Percentiles rank a stretch among this genome's conserved stretches.
Evolutionary conservation across 2,888 invertebrate species (phyloP).

Genomic region (Flexamia atlantica): DNA sequence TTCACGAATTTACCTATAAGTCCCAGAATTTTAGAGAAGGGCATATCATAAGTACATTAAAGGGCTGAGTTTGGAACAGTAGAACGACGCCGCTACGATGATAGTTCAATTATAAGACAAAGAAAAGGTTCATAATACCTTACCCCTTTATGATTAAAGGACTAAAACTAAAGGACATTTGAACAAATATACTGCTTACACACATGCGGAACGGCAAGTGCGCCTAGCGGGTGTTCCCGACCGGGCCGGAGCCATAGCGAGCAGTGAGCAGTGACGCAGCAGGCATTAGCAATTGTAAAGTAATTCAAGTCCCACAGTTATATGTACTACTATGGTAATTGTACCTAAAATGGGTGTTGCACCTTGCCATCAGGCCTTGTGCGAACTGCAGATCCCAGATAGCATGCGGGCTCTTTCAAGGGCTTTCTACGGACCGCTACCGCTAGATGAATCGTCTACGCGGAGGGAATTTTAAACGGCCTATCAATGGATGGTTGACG

Average conservation of each 20-base stretch:
- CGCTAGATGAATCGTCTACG: conserved; percentile 37
- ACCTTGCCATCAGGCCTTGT: conserved; percentile 44
- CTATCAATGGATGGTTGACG: conserved; percentile 30
- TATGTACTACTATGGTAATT: conserved; percentile 51
- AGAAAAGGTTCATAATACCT: no score
- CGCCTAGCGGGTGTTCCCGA: not conserved
- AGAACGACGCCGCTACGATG: no score
- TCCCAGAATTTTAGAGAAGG: no score
- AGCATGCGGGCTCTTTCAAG: conserved; percentile 44
- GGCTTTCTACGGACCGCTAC: conserved; percentile 13
- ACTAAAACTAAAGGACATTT: no score
- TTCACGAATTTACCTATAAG: no score
- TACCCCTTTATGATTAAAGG: no score
- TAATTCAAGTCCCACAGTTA: conserved; percentile 5
- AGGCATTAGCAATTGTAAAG: conserved; percentile 29
- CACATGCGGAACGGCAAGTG: not conserved
- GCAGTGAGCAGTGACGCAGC: not conserved
- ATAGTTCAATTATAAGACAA: no score
- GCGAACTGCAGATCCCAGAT: conserved; percentile 18
- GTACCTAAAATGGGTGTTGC: conserved; percentile 19
- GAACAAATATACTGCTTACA: no score
- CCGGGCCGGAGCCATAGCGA: not conserved
- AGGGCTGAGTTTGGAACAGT: no score
- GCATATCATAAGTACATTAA: no score
- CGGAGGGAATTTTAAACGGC: conserved; percentile 27